Evolutionary conservation across 2,797 vertebrate genomes (phyloP).

Genomic region (Pseudopleuronectes americanus): DNA sequence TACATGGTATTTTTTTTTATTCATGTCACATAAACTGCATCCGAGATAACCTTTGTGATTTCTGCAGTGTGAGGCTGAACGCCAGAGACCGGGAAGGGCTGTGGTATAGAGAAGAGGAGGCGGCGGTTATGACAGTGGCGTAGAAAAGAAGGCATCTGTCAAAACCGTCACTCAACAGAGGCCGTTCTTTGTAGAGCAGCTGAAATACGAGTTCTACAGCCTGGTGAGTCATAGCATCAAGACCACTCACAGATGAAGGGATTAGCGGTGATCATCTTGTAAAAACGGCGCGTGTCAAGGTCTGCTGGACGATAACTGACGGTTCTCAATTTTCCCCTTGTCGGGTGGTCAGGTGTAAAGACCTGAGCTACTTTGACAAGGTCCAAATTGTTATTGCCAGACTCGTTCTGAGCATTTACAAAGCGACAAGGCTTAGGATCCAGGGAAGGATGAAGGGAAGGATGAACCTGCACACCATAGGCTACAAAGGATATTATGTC

Average conservation of each 20-base stretch:
- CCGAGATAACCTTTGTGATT: slow-evolving; percentile 61
- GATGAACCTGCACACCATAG: too few species aligned
- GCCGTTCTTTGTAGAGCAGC: slow-evolving; percentile 24
- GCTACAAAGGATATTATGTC: too few species aligned
- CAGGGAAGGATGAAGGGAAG: too few species aligned
- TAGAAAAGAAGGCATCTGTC: slow-evolving; percentile 56
- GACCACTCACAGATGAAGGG: not conserved
- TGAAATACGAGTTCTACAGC: slow-evolving; percentile 18
- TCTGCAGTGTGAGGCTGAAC: slow-evolving; percentile 56
- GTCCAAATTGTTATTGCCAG: not conserved
- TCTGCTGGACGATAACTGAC: not conserved
- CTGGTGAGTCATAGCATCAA: not conserved
- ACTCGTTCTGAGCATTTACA: not conserved
- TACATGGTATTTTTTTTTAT: slow-evolving; percentile 61
- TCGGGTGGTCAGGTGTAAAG: not conserved
- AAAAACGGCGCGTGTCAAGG: too few species aligned
- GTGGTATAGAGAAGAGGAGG: slow-evolving; percentile 40
- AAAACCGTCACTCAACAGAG: slow-evolving; percentile 49
- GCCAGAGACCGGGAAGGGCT: slow-evolving; percentile 56
- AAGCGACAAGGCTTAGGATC: not conserved
- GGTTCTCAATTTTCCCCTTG: not conserved
- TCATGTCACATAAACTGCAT: slow-evolving; percentile 71
- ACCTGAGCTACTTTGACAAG: not conserved
- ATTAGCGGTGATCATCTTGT: not conserved
- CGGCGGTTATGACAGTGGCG: slow-evolving; percentile 41